Conservation (phyloP, 2,888 invertebrate genomes). For the Altica lythri region DNA sequence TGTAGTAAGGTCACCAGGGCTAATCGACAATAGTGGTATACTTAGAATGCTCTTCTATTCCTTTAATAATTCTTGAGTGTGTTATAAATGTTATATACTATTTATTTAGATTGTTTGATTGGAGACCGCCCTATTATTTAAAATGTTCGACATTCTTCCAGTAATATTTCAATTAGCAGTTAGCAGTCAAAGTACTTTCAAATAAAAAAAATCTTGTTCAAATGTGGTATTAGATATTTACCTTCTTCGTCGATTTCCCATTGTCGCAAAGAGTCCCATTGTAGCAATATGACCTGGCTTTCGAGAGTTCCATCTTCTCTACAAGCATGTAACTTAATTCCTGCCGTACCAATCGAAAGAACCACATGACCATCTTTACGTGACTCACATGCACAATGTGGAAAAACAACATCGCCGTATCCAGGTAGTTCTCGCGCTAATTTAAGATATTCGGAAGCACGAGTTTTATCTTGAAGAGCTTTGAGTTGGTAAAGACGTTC, state of each 20-base stretch:
- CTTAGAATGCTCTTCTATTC: too few relatives aligned
- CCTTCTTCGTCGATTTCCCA: constrained; percentile 91
- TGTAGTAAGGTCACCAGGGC: too few relatives aligned
- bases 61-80: too few relatives aligned
- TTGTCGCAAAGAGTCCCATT: constrained; percentile 80
- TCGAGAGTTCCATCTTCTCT: constrained; percentile 79
- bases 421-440: constrained; percentile 86
- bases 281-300: constrained; percentile 77
- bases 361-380: constrained; percentile 83
- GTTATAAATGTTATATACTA: too few relatives aligned
- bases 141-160: too few relatives aligned
- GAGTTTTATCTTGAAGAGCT: constrained; percentile 88
- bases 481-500: constrained; percentile 95
- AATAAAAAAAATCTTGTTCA: too few relatives aligned
- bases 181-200: too few relatives aligned
- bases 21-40: too few relatives aligned
- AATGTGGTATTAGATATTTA: constrained; percentile 6
- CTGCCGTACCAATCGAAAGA: constrained; percentile 63
- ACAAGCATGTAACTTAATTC: constrained; percentile 81
- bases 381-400: constrained; percentile 91
- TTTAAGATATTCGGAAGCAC: constrained; percentile 84
- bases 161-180: too few relatives aligned
- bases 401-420: constrained; percentile 93
- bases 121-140: too few relatives aligned
- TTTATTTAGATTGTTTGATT: too few relatives aligned